These are phyloP conservation scores for Alaudala cheleensis DNA, from an alignment of 2,113 vertebrate genomes.

Conservation along the genomic window DNA sequence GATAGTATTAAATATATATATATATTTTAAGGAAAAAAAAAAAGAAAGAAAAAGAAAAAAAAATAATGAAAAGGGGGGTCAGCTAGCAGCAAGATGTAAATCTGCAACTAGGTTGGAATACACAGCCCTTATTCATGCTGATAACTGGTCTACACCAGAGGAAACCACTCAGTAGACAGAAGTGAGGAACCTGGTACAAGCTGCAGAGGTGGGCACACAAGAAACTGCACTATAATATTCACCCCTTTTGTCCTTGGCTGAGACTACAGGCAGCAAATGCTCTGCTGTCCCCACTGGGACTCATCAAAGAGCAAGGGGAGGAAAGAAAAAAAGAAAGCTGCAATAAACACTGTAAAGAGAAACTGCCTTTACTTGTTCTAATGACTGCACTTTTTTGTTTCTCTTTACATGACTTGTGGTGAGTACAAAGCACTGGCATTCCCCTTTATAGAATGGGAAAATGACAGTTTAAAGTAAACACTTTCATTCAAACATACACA, in stretches of 20 bases:
- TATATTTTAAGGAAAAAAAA: not conserved
- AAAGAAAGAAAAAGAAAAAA: fast-evolving
- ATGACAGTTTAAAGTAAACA: slow-evolving; percentile 31
- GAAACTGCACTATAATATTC: not conserved
- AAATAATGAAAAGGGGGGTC: not conserved
- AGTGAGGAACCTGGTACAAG: not conserved
- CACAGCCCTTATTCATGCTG: not conserved
- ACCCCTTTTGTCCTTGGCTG: not conserved
- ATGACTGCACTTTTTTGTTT: slow-evolving; percentile 7
- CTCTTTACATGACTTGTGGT: not conserved
- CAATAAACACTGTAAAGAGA: not conserved
- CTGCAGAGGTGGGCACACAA: not conserved
- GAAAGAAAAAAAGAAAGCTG: not conserved
- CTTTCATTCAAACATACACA: not conserved
- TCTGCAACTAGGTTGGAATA: not conserved
- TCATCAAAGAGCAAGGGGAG: not conserved
- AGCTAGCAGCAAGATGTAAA: not conserved
- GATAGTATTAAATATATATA: not conserved
- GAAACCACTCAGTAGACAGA: not conserved
- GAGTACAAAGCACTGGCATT: slow-evolving; percentile 11
- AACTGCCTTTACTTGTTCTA: slow-evolving; percentile 20
- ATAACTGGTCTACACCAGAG: not conserved
- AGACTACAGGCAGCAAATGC: not conserved
- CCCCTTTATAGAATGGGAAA: not conserved
- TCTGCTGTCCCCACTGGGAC: not conserved